A percentile compares a stretch with the other conserved stretches of the same genome.
Conservation (phyloP, 2,113 vertebrate species). For the Periophthalmodon schlosseri region DNA sequence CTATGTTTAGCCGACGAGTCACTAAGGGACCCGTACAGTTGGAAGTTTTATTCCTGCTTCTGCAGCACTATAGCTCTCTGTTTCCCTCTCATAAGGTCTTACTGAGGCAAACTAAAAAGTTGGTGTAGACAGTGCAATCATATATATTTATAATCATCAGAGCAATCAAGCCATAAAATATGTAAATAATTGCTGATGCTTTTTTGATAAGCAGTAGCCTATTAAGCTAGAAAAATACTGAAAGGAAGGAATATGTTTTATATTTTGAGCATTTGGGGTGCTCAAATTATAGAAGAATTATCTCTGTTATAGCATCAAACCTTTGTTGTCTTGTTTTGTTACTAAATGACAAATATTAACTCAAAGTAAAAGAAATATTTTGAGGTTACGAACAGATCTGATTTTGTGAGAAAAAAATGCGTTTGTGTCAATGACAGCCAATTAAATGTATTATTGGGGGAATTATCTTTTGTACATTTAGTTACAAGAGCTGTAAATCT, state of each 20-base stretch:
- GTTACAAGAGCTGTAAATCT: slow-evolving; percentile 1
- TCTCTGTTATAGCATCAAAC: background rate
- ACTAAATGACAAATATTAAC: background rate
- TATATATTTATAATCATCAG: background rate
- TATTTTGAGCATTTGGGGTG: background rate
- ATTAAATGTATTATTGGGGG: background rate
- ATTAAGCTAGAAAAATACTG: background rate
- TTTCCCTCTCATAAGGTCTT: slow-evolving; percentile 9
- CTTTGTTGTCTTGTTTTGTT: background rate
- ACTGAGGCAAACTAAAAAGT: slow-evolving; percentile 11
- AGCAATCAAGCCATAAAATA: background rate
- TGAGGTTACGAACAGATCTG: background rate
- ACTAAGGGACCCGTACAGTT: slow-evolving; percentile 60
- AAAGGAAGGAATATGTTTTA: background rate
- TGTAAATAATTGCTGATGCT: background rate
- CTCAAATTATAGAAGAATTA: background rate
- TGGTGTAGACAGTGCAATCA: background rate
- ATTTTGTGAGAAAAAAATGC: slow-evolving; percentile 1
- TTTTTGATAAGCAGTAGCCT: background rate
- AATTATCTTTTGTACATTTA: slow-evolving; percentile 4
- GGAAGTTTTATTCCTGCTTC: slow-evolving; percentile 45
- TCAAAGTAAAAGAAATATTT: background rate
- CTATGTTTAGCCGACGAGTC: slow-evolving; percentile 67
- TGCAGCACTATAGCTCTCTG: slow-evolving; percentile 44
- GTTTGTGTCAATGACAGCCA: background rate